Base-by-base conservation (phyloP, 2,888 invertebrate genomes). In the Acrobasis consociella region DNA sequence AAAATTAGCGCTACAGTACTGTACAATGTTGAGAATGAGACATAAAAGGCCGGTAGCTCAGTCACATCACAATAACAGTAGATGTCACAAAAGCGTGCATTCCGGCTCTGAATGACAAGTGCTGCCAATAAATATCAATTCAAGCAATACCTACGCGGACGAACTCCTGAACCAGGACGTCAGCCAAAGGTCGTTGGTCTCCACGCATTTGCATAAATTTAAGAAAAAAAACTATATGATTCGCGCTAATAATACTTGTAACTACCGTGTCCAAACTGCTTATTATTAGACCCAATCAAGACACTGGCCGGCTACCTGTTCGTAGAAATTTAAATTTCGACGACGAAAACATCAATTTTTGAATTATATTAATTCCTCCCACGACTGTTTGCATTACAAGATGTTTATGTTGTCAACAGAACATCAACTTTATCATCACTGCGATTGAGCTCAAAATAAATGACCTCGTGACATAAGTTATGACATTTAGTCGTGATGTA, bases 271-370 rank as follows among this genome's bases (percentile, higher is more conserved):
- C 68, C 58, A 65, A 65, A 68, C 74, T 72, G 76, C 75, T 72
- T 67, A 74, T 70, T 72, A 69, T 62, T 71, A 74, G 58, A 64
- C 63, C 72, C 70, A 73, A 82, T 80, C 78, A 76, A 72, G 78
- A 74, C 74, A 79, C 80, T 78, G 76, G 72, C 78, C 75, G 65
- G 82, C 89, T 90, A 91, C 91, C 91, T 91, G 91, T 91, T 85
- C 81, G 69, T 66, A 77, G 76, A 82, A 78, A 78, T 82, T 75
- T 71, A 67, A 78, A 78, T 71, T 63, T 70, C 69, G 67, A 71
- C 75, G 64, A 76, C 79, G 64, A 49, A 77, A 85, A 80, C 65
- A 80, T 79, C 76, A 70, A 80, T 80, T 82, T 56, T 80, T 70
- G 78, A 85, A 85, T 84, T 79, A 81, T 80, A 83, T 86, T 85